A percentile compares a stretch with the other conserved stretches of the same genome.
Conservation (phyloP, 2,113 vertebrate species). For the Zosterops borbonicus region DNA sequence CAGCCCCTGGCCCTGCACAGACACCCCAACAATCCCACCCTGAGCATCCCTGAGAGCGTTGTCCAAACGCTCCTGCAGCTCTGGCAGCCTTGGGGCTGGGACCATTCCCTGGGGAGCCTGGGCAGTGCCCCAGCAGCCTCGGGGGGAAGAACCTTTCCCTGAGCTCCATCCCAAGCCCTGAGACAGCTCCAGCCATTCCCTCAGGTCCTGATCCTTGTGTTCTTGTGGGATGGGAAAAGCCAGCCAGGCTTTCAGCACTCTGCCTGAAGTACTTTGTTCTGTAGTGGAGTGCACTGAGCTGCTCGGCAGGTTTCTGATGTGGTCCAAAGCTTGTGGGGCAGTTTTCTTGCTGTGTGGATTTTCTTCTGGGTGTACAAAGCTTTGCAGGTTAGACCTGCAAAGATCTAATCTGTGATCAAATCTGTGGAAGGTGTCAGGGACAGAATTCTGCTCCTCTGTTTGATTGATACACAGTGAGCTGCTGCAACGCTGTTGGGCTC, state of each 20-base stretch:
- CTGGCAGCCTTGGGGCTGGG: not conserved
- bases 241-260: not conserved
- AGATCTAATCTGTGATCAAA: not conserved
- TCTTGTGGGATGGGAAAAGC: not conserved
- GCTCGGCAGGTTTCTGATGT: not conserved
- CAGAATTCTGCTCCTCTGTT: not conserved
- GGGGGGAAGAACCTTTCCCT: not conserved
- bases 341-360: not conserved
- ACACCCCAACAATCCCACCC: not conserved
- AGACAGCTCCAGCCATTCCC: not conserved
- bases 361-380: not conserved
- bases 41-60: not conserved
- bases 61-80: not conserved
- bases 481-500: not conserved
- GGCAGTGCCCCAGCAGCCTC: not conserved
- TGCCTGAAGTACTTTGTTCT: not conserved
- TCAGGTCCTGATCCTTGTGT: not conserved
- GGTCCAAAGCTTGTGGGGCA: not conserved
- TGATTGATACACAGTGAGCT: not conserved
- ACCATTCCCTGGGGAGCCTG: not conserved
- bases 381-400: not conserved
- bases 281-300: accelerated
- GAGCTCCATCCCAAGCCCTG: not conserved
- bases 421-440: not conserved
- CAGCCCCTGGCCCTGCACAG: not conserved